Evolutionary conservation across 2,113 vertebrate species (phyloP), one percentile per base, ranked within the genome.

Genomic region (Misgurnus mizolepis): DNA sequence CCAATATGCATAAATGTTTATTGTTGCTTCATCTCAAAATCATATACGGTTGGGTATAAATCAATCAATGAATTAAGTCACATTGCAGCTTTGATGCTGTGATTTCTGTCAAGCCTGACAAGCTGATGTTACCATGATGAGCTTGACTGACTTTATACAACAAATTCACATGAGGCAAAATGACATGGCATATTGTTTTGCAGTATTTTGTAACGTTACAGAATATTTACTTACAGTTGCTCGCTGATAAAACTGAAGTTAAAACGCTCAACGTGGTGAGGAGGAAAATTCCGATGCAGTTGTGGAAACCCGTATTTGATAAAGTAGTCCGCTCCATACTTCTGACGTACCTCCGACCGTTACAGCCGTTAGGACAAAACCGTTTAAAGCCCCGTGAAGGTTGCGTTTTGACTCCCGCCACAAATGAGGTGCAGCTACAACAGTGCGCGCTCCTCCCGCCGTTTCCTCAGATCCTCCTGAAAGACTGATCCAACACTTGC

Each of bases 201-300:
- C 56, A 45, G 1, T 5, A 7, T n/a, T 60, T 14, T 43, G 43
- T 43, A 1, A 14, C 10, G 14, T 6, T 45, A 61, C 45, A 60
- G 15, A 69, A 10, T 0, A 11, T 53, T 0, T 18, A 85, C 84
- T 85, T 39, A 85, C 84, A 83, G 76, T 78, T 85, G 67, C 49
- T 83, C 10, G 84, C 81, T 1, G 65, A 66, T 67, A 81, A 61
- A 78, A 82, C 79, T n/a, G 84, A 71, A 74, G 78, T 64, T 7
- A 81, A 58, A 7, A 50, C 75, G 47, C 50, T 50, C 55, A 85
- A 14, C 50, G 55, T 18, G n/a, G 34, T 55, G 62, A 81, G 27
- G 40, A 83, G n/a, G 50, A 78, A 15, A 60, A 83, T 56, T 55
- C 70, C 45, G 62, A 68, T 22, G 66, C 34, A 22, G 67, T 61